Conservation (phyloP, 2,797 vertebrate species). For the Alauda arvensis region DNA sequence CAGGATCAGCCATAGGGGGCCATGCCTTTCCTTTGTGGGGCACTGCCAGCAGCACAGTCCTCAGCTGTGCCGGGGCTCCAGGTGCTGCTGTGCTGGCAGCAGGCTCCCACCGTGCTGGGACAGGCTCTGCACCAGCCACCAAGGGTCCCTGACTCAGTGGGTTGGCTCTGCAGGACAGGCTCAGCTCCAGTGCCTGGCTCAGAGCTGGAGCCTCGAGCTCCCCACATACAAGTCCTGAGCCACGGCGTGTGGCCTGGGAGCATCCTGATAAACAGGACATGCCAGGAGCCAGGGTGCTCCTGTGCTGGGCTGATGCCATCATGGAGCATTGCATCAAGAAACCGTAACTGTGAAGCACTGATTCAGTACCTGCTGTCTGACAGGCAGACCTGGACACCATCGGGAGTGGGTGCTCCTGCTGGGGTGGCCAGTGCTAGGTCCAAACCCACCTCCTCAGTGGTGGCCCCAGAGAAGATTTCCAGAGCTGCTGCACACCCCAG, state of each 20-base stretch:
- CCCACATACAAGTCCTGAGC: accelerated
- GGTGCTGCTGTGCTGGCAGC: not conserved
- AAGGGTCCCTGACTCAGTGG: not conserved
- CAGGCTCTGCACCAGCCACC: not conserved
- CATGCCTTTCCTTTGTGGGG: accelerated
- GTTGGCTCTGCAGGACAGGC: accelerated
- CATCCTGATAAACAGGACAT: not conserved
- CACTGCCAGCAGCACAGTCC: not conserved
- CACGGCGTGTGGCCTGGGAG: accelerated
- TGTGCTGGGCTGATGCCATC: not conserved
- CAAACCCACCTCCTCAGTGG: accelerated
- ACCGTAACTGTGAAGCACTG: not conserved
- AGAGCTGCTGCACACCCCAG: not conserved
- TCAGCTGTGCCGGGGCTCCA: accelerated
- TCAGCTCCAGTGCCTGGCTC: not conserved
- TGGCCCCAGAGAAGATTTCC: not conserved
- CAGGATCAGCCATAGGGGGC: accelerated
- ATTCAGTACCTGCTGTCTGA: not conserved
- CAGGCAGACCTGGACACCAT: accelerated
- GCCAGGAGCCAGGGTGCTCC: not conserved
- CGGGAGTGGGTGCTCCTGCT: not conserved
- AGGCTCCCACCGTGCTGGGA: not conserved
- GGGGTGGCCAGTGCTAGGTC: accelerated
- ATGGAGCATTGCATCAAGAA: not conserved
- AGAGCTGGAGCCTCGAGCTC: not conserved